Base-by-base conservation (phyloP, 2,113 vertebrate genomes). In the Lepus europaeus region DNA sequence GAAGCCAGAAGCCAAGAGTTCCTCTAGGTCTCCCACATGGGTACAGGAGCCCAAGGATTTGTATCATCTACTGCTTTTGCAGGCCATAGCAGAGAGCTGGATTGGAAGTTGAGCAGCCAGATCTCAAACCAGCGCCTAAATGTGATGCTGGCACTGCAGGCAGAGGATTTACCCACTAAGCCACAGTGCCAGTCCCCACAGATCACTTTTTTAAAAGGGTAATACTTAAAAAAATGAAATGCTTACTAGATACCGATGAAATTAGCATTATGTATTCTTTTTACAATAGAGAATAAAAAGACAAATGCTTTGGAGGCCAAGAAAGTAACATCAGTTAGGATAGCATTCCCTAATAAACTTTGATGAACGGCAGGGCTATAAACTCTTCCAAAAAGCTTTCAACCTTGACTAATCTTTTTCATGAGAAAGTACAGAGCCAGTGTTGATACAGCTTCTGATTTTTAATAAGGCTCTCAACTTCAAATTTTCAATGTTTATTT, bases 401-500 rank as follows among this genome's bases (percentile, higher is more conserved):
- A 81, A 22, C 29, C 51, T 63, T 49, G 33, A 53, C 11, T 22
- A 14, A 31, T 12, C 39, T 10, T 9, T n/a, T n/a, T 59, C 29
- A n/a, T 10, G 6, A 78, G 1, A 1, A 20, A 77, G 45, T 17
- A 66, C 17, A 56, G 45, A 79, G 36, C 17, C 64, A 36, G 6
- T 33, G 17, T 12, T 93, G 22, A 79, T 74, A 79, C 17, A 14
- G 31, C 11, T 61, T 87, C 23, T 27, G 10, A 36, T 70, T 61
- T 92, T 87, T 87, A 4, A 92, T 79, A 27, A 80, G 45, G 53
- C 12, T 93, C 76, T 80, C 17, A 80, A 73, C 45, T 87, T 63
- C n/a, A 73, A 14, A 80, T 63, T 29, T 29, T 72, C 51, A 63
- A 80, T 73, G 6, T 53, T 64, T 73, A 64, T 86, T 36, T 86